Evolutionary conservation across 2,113 vertebrate genomes (phyloP), one percentile per base, ranked within the genome.

Genomic region (Ciconia maguari): DNA sequence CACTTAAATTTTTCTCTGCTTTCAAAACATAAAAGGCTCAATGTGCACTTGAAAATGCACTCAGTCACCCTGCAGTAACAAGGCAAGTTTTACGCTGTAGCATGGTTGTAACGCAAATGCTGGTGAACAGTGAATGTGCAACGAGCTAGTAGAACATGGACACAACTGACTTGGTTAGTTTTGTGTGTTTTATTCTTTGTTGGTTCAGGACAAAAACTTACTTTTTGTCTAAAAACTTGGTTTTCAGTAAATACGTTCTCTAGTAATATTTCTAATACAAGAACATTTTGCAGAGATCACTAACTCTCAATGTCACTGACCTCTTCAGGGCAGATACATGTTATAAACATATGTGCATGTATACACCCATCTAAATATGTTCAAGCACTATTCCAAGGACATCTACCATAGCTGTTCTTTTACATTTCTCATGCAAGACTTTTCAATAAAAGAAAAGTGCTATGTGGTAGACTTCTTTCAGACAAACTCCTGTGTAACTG

Each of bases 91-190:
- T 25, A 58, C n/a, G 25, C 20, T 27, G 16, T 22, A 16, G 20
- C 38, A 10, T 7, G n/a, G n/a, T n/a, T n/a, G n/a, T n/a, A n/a
- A n/a, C n/a, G n/a, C n/a, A n/a, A n/a, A n/a, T n/a, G n/a, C n/a
- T n/a, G n/a, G n/a, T n/a, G n/a, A n/a, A n/a, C n/a, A n/a, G n/a
- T n/a, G n/a, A n/a, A n/a, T n/a, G n/a, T n/a, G n/a, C n/a, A n/a
- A n/a, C 5, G 13, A 77, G n/a, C 18, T 68, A 49, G 16, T 7
- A 52, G 41, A 76, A 69, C 0, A 0, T 22, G 58, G 29, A 78
- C 3, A 21, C n/a, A 84, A 66, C 24, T 30, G 25, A 61, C 41
- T 55, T 32, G 16, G 10, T 15, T 26, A 74, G 11, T 54, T 55
- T 84, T 38, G 12, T 9, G 10, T n/a, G 11, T 49, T 34, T 82